A percentile compares a stretch with the other conserved stretches of the same genome.
Conservation (phyloP, 30 jellyfish, hydroid and myxozoan species). For the Hydractinia echinata region DNA sequence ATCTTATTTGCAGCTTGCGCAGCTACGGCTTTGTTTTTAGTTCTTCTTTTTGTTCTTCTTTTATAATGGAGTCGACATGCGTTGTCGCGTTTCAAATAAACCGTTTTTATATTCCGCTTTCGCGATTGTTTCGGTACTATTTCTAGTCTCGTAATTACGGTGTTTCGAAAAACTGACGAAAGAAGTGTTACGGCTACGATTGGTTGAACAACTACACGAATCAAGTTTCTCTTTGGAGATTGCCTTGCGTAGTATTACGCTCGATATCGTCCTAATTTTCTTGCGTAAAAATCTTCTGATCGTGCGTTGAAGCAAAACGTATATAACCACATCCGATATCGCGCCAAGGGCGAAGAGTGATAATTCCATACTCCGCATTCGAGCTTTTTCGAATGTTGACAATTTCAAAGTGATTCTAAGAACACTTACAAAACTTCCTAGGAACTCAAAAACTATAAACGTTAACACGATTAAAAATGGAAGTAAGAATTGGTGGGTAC, state of each 20-base stretch:
- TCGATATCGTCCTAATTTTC: background rate
- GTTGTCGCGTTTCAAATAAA: too few species aligned
- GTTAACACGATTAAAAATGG: slow-evolving; percentile 5
- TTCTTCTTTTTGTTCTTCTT: too few species aligned
- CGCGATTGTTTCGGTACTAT: too few species aligned
- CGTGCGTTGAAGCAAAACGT: background rate
- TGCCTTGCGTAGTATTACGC: background rate
- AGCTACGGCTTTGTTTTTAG: too few species aligned
- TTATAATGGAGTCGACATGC: too few species aligned
- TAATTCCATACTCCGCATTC: background rate
- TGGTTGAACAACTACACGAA: background rate
- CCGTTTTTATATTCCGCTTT: too few species aligned
- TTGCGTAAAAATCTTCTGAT: background rate
- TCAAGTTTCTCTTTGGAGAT: background rate
- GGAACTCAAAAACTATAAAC: background rate
- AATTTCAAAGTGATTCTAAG: background rate
- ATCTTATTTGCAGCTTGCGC: too few species aligned
- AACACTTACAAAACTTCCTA: background rate
- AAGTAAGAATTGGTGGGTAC: slow-evolving; percentile 7
- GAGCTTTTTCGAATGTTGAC: slow-evolving; percentile 1
- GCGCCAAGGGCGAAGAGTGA: slow-evolving; percentile 5
- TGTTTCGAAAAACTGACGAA: background rate
- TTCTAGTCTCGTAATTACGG: too few species aligned
- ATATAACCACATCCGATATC: slow-evolving; percentile 1
- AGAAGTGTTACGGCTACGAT: slow-evolving; percentile 4